Percentiles rank a stretch among this genome's conserved stretches.
These are phyloP conservation scores for Cynaeus angustus DNA, from an alignment of 2,888 invertebrate genomes.

Conservation along the genomic window DNA sequence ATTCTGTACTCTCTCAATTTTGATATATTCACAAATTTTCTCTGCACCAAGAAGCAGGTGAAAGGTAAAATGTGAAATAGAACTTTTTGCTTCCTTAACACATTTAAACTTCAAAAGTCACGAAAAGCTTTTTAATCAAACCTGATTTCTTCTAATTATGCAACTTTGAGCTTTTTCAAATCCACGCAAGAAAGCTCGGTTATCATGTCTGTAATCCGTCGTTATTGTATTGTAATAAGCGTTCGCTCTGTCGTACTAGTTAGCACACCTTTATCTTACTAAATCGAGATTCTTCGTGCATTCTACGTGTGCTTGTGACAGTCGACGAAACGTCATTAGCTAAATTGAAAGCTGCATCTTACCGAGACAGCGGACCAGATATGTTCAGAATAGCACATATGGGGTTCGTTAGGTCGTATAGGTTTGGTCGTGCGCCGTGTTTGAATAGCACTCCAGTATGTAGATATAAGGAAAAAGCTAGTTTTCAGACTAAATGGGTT, in stretches of 20 bases:
- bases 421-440: slow-evolving; percentile 65
- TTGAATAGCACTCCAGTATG: slow-evolving; percentile 72
- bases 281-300: slow-evolving; percentile 68
- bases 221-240: slow-evolving; percentile 46
- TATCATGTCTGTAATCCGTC: slow-evolving; percentile 6
- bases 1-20: too few relatives aligned
- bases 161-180: neutral
- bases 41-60: too few relatives aligned
- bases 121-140: too few relatives aligned
- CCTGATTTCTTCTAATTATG: too few relatives aligned
- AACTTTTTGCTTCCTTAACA: too few relatives aligned
- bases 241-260: slow-evolving; percentile 50
- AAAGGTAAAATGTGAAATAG: too few relatives aligned
- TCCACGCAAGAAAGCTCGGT: slow-evolving; percentile 13
- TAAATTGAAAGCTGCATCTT: slow-evolving; percentile 73
- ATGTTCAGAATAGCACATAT: slow-evolving; percentile 52
- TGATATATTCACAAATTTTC: too few relatives aligned
- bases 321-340: slow-evolving; percentile 72
- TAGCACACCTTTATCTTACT: slow-evolving; percentile 67
- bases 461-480: slow-evolving; percentile 69
- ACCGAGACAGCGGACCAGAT: slow-evolving; percentile 65
- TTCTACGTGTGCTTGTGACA: slow-evolving; percentile 71
- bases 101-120: too few relatives aligned
- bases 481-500: slow-evolving; percentile 69
- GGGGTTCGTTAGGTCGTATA: slow-evolving; percentile 54